Evolutionary conservation across 1,140 invertebrate genomes (phyloP).

Genomic region (Aphelinus certus): DNA sequence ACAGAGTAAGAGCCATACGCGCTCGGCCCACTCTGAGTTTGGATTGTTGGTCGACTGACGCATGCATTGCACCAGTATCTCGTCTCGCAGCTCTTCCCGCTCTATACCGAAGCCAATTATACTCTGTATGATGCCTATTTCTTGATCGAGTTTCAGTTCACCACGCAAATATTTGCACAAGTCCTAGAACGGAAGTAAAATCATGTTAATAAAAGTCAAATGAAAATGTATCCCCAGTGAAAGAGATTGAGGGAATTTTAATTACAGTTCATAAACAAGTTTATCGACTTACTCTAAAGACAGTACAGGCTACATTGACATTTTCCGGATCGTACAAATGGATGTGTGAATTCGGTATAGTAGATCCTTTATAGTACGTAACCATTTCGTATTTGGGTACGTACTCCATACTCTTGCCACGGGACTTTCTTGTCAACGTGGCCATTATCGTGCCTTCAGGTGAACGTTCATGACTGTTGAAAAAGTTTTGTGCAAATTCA

Average conservation of each 20-base stretch:
- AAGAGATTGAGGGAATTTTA: not conserved
- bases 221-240: not conserved
- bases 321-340: constrained; percentile 96
- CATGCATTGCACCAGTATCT: constrained; percentile 89
- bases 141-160: constrained; percentile 84
- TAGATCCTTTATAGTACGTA: constrained; percentile 84
- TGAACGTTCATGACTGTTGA: constrained; percentile 88
- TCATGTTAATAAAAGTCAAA: not conserved
- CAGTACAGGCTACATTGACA: constrained; percentile 86
- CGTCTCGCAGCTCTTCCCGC: constrained; percentile 87
- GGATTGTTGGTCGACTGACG: constrained; percentile 86
- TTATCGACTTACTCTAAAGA: constrained; percentile 81
- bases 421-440: constrained; percentile 82
- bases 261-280: constrained; percentile 25
- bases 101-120: constrained; percentile 88
- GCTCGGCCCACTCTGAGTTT: constrained; percentile 79
- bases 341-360: constrained; percentile 93
- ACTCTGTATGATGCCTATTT: constrained; percentile 83
- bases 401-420: constrained; percentile 78
- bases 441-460: constrained; percentile 89
- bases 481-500: constrained; percentile 93
- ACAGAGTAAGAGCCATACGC: constrained; percentile 90
- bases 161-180: constrained; percentile 87
- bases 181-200: constrained; percentile 70
- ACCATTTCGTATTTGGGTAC: constrained; percentile 94